Base-by-base conservation (phyloP, 2,797 vertebrate genomes). In the Phataginus tricuspis region DNA sequence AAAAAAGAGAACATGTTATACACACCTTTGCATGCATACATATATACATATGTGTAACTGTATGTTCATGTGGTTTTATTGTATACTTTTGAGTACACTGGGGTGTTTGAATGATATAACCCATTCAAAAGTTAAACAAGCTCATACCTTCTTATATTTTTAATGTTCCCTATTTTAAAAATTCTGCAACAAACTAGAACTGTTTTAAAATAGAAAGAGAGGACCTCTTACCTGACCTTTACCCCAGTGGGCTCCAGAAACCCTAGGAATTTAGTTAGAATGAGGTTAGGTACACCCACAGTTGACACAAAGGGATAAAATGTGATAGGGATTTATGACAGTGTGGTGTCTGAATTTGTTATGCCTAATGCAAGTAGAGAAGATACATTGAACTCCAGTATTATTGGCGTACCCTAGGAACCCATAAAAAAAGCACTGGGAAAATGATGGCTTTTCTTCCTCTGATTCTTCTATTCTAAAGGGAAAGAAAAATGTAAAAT, bases 151-250 rank as follows among this genome's bases (percentile, higher is more conserved):
- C 37, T 95, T 78, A 12, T 85, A 63, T 88, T 74, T 95, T 86
- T 53, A 29, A 37, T 71, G 68, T 25, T 84, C n/a, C n/a, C 2
- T 88, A 23, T 57, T 90, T 74, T 21, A 25, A 82, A 57, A 59
- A 64, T 74, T 90, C 23, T 96, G 2, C 42, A 79, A 49, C 64
- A 87, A 94, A 61, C 27, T 25, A 86, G 15, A 88, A 82, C 16
- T 82, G 5, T 69, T 92, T 95, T 77, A 93, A 90, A 91, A 77
- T 84, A 89, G 75, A 84, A 86, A 72, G 71, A 78, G 82, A 57
- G 93, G 64, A 68, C 19, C 13, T 49, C 7, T 72, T 39, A 91
- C n/a, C 25, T 64, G 27, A 31, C 31, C 16, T 45, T 87, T 86
- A 74, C 31, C 23, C 49, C 79, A 79, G 13, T 63, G 42, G 61